A percentile compares a stretch with the other conserved stretches of the same genome.
phyloP scores from a whole-genome alignment of 2,888 invertebrate genomes.

The Gnatocerus cornutus region DNA sequence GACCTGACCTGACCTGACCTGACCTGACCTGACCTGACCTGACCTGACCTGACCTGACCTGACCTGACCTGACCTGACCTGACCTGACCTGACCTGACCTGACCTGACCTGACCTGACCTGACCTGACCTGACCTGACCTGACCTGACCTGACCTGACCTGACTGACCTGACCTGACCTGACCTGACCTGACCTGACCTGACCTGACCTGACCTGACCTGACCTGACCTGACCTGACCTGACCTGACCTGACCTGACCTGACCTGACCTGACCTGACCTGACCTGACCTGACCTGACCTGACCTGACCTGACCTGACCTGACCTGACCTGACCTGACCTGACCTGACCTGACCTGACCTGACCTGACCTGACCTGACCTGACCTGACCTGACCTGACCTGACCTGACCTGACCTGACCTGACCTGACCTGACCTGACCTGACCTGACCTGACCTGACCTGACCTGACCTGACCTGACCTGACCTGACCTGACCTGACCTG shows the following conservation, averaged over 20 bases:
- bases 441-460: slow-evolving; percentile 21
- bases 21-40: slow-evolving; percentile 15
- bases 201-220: slow-evolving; percentile 29
- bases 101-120: slow-evolving; percentile 16
- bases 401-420: slow-evolving; percentile 33
- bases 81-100: slow-evolving; percentile 16
- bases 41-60: slow-evolving; percentile 17
- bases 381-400: slow-evolving; percentile 33
- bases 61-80: slow-evolving; percentile 16
- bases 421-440: slow-evolving; percentile 27
- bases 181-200: slow-evolving; percentile 28
- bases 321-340: slow-evolving; percentile 29
- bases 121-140: slow-evolving; percentile 16
- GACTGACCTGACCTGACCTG: too few relatives aligned
- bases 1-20: slow-evolving; percentile 16
- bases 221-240: slow-evolving; percentile 29
- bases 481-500: slow-evolving; percentile 27
- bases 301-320: slow-evolving; percentile 29
- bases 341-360: slow-evolving; percentile 29
- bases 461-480: slow-evolving; percentile 16
- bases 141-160: slow-evolving; percentile 10
- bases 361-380: slow-evolving; percentile 32
- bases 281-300: slow-evolving; percentile 29
- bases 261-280: slow-evolving; percentile 30
- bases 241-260: slow-evolving; percentile 29